Evolutionary conservation across 2,797 vertebrate species (phyloP), one percentile per base, ranked within the genome.

Genomic region (Poecilia gillii): DNA sequence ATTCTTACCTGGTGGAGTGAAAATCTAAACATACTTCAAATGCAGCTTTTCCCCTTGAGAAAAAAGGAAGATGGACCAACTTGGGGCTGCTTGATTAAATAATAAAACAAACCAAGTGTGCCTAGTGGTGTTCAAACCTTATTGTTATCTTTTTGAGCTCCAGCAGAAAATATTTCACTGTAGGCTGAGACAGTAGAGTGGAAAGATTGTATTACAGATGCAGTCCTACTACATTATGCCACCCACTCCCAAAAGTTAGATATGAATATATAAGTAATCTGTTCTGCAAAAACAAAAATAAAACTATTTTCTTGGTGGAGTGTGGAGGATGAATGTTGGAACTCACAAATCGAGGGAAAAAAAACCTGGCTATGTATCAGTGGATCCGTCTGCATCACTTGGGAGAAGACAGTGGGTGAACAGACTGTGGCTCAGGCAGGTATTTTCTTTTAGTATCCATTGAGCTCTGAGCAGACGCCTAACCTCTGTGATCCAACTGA

Each of bases 401-500:
- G 62, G 59, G 39, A 74, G 72, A n/a, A n/a, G 73, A 18, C 28
- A 43, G 62, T 62, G 39, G 46, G 62, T 68, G 78, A 80, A 57
- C 73, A 80, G 47, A 49, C 62, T 80, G 73, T 55, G 62, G 78
- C 71, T 57, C 62, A 16, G 73, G 39, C 14, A 28, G 31, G 43
- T 55, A 36, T 74, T 46, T 49, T 80, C n/a, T 51, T 79, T 45
- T 53, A 75, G 47, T n/a, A 51, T 70, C 64, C 62, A 59, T 31
- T 71, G 64, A 80, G 73, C 73, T 59, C 39, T 25, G 23, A 49
- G 31, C n/a, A 71, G 51, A 80, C 1, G 4, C 41, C 51, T 80
- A 57, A 72, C 23, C 43, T 80, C 66, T 31, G 39, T 45, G 33
- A 79, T 74, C 62, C 46, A 73, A 45, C 79, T 41, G 74, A 75